phyloP scores from a whole-genome alignment of 2,113 vertebrate species.

The Struthio camelus region DNA sequence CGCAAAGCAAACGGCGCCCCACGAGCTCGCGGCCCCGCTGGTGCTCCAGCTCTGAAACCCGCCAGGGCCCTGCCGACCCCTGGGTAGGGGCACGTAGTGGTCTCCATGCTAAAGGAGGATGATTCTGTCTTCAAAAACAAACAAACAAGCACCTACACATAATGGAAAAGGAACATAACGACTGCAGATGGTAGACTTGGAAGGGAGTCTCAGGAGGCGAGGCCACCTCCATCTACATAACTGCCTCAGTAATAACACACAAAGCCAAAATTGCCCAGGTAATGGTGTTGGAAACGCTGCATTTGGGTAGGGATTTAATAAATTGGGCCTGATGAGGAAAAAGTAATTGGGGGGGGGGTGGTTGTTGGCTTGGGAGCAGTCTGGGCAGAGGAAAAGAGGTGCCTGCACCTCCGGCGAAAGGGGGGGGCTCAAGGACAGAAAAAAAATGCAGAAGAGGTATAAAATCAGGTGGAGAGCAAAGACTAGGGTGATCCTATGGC shows the following conservation, averaged over 20 bases:
- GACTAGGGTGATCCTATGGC: not conserved
- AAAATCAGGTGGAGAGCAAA: not conserved
- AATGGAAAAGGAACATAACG: not conserved
- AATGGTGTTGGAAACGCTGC: not conserved
- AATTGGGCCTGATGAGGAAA: not conserved
- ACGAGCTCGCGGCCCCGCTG: not conserved
- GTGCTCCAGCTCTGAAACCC: fast-evolving
- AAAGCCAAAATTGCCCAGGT: not conserved
- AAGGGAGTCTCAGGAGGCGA: not conserved
- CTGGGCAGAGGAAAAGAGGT: not conserved
- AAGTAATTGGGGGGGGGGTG: not conserved
- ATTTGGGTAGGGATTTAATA: not conserved
- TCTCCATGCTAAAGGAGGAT: not conserved
- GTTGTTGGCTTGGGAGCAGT: not conserved
- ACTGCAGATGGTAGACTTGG: not conserved
- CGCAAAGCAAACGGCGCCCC: not conserved
- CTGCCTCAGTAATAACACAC: not conserved
- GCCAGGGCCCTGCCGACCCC: too few species aligned
- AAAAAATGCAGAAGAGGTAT: not conserved
- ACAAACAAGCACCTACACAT: not conserved
- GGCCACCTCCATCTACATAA: not conserved
- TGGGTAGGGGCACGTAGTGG: not conserved
- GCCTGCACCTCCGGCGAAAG: not conserved
- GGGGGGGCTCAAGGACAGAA: not conserved
- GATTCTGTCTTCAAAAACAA: not conserved